Percentiles rank a stretch among this genome's conserved stretches.
Evolutionary conservation across 2,113 vertebrate species (phyloP).

Genomic region (Nerophis lumbriciformis): DNA sequence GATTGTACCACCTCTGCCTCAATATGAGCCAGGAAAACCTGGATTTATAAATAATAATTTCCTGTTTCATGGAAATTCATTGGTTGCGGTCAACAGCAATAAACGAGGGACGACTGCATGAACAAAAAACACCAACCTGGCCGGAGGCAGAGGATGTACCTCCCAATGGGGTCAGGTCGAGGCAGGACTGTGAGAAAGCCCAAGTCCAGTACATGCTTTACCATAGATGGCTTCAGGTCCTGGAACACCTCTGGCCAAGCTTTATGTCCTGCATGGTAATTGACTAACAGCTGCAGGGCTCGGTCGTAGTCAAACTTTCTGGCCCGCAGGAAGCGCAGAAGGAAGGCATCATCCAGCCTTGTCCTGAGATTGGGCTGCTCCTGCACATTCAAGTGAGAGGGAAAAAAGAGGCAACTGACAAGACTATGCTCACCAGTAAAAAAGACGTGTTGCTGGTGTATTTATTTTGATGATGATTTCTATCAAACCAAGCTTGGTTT

Average conservation of each 20-base stretch:
- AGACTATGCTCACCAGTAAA: no score
- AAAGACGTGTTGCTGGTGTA: no score
- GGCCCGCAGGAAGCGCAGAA: conserved; percentile 92
- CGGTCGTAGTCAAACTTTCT: conserved; percentile 97
- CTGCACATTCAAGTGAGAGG: conserved; percentile 72
- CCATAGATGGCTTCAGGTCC: conserved; percentile 84
- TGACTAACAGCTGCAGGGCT: conserved; percentile 89
- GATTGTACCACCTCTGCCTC: no score
- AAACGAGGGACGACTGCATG: background rate
- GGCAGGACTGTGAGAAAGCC: conserved; percentile 95
- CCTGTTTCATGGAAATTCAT: no score
- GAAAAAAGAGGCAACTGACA: background rate
- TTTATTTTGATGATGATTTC: no score
- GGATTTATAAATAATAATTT: no score
- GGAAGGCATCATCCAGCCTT: conserved; percentile 86
- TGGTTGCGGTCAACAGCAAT: no score
- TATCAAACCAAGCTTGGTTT: no score
- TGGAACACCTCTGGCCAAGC: conserved; percentile 94
- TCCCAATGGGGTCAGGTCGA: conserved; percentile 80
- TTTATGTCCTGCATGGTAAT: conserved; percentile 86
- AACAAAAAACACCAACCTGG: conserved; percentile 74
- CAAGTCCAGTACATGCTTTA: conserved; percentile 85
- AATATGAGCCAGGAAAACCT: no score
- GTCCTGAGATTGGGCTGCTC: conserved; percentile 87
- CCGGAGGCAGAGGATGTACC: conserved; percentile 86